Base-by-base conservation (phyloP, 30 jellyfish, hydroid and myxozoan species). In the Turritopsis rubra region DNA sequence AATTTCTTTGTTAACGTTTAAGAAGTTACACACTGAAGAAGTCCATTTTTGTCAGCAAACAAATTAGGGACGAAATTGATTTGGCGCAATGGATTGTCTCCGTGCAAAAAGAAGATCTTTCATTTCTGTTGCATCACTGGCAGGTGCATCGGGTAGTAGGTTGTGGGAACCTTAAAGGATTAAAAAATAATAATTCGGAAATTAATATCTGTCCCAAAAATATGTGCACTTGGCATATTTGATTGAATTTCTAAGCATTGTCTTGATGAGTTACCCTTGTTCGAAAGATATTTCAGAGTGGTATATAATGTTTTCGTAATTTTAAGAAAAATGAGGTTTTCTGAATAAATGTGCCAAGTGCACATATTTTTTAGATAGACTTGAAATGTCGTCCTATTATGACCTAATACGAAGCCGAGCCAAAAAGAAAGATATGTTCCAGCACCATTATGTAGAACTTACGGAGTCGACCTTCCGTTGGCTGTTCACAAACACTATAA, bases 1-100 rank as follows among this genome's bases (percentile, higher is more conserved):
- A n/a, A n/a, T n/a, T n/a, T n/a, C n/a, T n/a, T n/a, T n/a, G n/a
- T n/a, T n/a, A n/a, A n/a, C n/a, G n/a, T n/a, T n/a, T n/a, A n/a
- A n/a, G n/a, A n/a, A n/a, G n/a, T n/a, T n/a, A n/a, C n/a, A n/a
- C n/a, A n/a, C n/a, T n/a, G n/a, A n/a, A n/a, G n/a, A n/a, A n/a
- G n/a, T n/a, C n/a, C n/a, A n/a, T n/a, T n/a, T n/a, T n/a, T n/a
- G n/a, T n/a, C n/a, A n/a, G n/a, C 60, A 41, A 41, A 13, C 9
- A 41, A 41, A 13, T 41, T 41, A 41, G 9, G 13, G 13, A 5
- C 60, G 60, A 41, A 5, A 3, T 13, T 41, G 60, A 68, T 27
- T 68, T n/a, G 77, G 77, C 0, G 77, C 77, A 68, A 27, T n/a
- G 28, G 77, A 68, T 68, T 68, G 1, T 68, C 77, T 68, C 28